Evolutionary conservation across 2,797 vertebrate genomes (phyloP).

Genomic region (Hydrocynus forskahlii): DNA sequence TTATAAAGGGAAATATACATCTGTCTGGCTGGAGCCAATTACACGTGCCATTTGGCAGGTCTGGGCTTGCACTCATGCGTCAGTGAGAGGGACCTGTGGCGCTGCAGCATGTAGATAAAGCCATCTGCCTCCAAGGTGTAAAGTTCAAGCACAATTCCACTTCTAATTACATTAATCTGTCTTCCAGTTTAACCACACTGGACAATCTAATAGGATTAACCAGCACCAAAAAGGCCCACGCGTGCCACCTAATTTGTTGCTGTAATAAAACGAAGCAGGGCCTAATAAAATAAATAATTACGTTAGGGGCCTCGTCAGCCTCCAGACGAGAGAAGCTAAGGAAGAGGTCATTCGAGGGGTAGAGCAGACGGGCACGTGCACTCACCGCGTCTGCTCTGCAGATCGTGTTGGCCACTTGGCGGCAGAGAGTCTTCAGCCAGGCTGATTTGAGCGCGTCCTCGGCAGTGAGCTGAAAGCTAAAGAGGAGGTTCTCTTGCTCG

Average conservation of each 20-base stretch:
- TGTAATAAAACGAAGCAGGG: constrained; percentile 55
- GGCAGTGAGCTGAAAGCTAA: constrained; percentile 92
- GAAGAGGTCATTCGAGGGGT: constrained; percentile 31
- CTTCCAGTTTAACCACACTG: constrained; percentile 58
- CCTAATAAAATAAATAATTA: constrained; percentile 62
- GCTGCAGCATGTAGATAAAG: constrained; percentile 52
- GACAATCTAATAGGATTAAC: constrained; percentile 62
- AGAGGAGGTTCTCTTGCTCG: constrained; percentile 92
- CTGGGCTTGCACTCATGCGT: constrained; percentile 40
- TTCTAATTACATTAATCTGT: constrained; percentile 63
- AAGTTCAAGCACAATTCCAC: constrained; percentile 62
- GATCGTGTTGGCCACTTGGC: constrained; percentile 96
- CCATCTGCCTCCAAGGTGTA: constrained; percentile 53
- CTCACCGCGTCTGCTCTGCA: constrained; percentile 96
- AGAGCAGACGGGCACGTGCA: constrained; percentile 34
- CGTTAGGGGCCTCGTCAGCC: constrained; percentile 26
- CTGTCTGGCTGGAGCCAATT: constrained; percentile 55
- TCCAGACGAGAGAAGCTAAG: constrained; percentile 30
- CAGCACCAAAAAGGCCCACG: constrained; percentile 53
- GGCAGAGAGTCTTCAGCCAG: constrained; percentile 91
- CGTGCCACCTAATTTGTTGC: constrained; percentile 55
- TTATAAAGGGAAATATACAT: constrained; percentile 59
- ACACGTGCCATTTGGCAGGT: constrained; percentile 46
- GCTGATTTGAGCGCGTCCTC: constrained; percentile 88
- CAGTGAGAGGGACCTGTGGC: constrained; percentile 41